Evolutionary conservation across 2,888 invertebrate genomes (phyloP).

Genomic region (Ctenicera cuprea): DNA sequence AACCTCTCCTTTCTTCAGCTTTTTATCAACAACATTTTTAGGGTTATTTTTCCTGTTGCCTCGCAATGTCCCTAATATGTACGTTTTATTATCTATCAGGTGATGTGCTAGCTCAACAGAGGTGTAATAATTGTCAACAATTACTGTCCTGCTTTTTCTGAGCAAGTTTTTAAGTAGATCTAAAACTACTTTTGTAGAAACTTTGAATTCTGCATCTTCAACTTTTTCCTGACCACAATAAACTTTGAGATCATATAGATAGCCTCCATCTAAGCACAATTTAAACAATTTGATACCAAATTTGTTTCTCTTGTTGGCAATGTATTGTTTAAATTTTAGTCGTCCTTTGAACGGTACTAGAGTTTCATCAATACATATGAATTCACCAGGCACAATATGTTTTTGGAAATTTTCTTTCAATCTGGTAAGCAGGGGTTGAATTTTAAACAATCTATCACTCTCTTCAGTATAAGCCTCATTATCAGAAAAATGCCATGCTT

Average conservation of each 20-base stretch:
- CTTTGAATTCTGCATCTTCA: constrained; percentile 25
- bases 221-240: constrained; percentile 51
- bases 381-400: constrained; percentile 54
- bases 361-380: constrained; percentile 60
- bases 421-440: constrained; percentile 46
- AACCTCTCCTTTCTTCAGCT: constrained; percentile 21
- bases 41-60: constrained; percentile 28
- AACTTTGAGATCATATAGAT: constrained; percentile 51
- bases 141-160: no score
- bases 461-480: constrained; percentile 30
- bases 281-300: constrained; percentile 56
- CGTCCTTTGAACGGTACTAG: constrained; percentile 61
- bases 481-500: constrained; percentile 45
- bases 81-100: constrained; percentile 5
- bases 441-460: constrained; percentile 47
- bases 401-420: constrained; percentile 55
- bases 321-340: constrained; percentile 56
- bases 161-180: constrained; percentile 4
- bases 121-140: constrained; percentile 51
- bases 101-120: constrained; percentile 22
- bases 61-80: constrained; percentile 2
- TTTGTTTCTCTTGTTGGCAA: constrained; percentile 55
- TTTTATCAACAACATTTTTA: constrained; percentile 9
- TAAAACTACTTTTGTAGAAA: constrained; percentile 49
- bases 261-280: constrained; percentile 53